Evolutionary conservation across 2,888 invertebrate species (phyloP).

Genomic region (Meganola albula): DNA sequence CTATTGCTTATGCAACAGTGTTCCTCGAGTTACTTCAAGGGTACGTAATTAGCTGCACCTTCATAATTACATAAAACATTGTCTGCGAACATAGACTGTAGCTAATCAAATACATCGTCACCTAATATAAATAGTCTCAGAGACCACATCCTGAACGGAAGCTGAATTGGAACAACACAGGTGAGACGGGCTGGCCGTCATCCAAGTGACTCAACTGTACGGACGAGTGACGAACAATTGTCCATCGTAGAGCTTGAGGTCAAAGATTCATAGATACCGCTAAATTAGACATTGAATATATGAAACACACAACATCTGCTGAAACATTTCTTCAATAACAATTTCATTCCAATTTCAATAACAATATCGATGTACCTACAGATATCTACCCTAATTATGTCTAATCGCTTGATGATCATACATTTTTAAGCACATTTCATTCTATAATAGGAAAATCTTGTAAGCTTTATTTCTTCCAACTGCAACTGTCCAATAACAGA

Average conservation of each 20-base stretch:
- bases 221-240: constrained; percentile 30
- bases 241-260: constrained; percentile 29
- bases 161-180: constrained; percentile 50
- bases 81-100: constrained; percentile 33
- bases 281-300: no score
- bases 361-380: constrained; percentile 12
- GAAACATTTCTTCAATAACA: no score
- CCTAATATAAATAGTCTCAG: constrained; percentile 54
- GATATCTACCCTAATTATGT: no score
- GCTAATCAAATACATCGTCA: constrained; percentile 43
- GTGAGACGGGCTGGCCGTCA: constrained; percentile 53
- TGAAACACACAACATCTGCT: no score
- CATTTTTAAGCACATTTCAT: no score
- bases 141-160: constrained; percentile 63
- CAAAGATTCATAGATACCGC: constrained; percentile 23
- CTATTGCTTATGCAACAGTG: no score
- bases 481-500: constrained; percentile 10
- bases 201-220: constrained; percentile 51
- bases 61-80: constrained; percentile 17
- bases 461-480: no score
- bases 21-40: no score
- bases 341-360: no score
- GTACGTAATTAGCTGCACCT: no score
- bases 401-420: no score
- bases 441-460: no score